Percentiles rank a stretch among this genome's conserved stretches.
Conservation (phyloP, 2,113 vertebrate genomes). For the Hystrix brachyura region DNA sequence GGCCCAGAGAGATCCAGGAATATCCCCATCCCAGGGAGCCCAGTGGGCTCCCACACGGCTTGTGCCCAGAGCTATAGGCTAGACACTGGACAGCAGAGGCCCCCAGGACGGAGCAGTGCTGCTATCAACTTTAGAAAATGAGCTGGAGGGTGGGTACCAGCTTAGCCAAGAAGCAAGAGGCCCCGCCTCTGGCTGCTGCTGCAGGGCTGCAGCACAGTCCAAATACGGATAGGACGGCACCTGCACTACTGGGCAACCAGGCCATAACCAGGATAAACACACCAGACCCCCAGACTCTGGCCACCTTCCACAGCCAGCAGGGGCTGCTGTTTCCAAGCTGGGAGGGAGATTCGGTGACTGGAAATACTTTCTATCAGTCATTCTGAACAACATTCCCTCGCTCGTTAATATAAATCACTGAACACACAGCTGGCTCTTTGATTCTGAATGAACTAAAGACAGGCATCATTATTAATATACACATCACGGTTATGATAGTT, state of each 20-base stretch:
- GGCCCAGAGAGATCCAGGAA: too few relatives aligned
- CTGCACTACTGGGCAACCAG: accelerated
- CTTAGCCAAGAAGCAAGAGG: neutral
- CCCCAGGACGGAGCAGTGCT: neutral
- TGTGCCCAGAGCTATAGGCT: neutral
- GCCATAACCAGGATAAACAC: neutral
- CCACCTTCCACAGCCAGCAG: accelerated
- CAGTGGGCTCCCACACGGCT: neutral
- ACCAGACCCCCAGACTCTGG: neutral
- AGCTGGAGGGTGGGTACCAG: neutral
- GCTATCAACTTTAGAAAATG: neutral
- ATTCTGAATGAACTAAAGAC: neutral
- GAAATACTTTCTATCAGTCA: neutral
- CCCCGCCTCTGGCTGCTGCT: neutral
- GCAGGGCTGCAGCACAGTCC: neutral
- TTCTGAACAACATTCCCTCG: neutral
- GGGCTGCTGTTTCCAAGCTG: neutral
- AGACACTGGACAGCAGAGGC: neutral
- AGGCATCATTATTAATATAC: neutral
- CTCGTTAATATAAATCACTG: neutral
- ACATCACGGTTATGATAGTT: neutral
- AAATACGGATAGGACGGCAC: neutral
- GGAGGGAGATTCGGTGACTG: neutral
- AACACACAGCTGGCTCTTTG: neutral
- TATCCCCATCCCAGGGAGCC: neutral